Conservation (phyloP, 64 coral and sea anemone species). For the Cladopsammia gracilis region DNA sequence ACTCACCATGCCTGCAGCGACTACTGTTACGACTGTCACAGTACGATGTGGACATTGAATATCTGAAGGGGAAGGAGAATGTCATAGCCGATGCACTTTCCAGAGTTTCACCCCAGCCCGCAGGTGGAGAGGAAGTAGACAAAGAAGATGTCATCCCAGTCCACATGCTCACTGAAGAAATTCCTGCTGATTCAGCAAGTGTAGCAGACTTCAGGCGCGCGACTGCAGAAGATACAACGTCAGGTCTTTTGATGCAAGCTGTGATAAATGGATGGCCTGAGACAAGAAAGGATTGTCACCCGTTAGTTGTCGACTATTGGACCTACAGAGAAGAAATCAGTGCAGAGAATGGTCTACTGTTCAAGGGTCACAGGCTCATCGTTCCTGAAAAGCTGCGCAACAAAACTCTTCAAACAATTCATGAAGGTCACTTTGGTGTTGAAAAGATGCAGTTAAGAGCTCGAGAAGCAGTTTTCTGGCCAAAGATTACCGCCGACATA, state of each 20-base stretch:
- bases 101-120: conserved; percentile 7
- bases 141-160: conserved; percentile 12
- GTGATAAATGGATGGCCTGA: conserved; percentile 61
- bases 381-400: not conserved
- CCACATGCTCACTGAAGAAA: conserved; percentile 3
- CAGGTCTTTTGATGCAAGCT: not conserved
- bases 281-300: conserved; percentile 33
- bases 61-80: conserved; percentile 31
- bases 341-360: conserved; percentile 7
- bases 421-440: conserved; percentile 14
- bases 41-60: conserved; percentile 3
- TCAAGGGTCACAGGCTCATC: conserved; percentile 22
- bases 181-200: conserved; percentile 36
- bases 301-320: conserved; percentile 43
- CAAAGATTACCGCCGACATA: not conserved
- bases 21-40: not conserved
- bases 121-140: not conserved
- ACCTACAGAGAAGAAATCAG: conserved; percentile 49
- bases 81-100: conserved; percentile 13
- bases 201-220: conserved; percentile 9
- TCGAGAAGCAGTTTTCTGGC: not conserved
- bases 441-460: conserved; percentile 10
- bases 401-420: not conserved
- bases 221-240: conserved; percentile 33
- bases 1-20: conserved; percentile 1